Evolutionary conservation across 1,140 invertebrate genomes (phyloP), one percentile per base, ranked within the genome.

Genomic region (Bursaphelenchus mucronatus): DNA sequence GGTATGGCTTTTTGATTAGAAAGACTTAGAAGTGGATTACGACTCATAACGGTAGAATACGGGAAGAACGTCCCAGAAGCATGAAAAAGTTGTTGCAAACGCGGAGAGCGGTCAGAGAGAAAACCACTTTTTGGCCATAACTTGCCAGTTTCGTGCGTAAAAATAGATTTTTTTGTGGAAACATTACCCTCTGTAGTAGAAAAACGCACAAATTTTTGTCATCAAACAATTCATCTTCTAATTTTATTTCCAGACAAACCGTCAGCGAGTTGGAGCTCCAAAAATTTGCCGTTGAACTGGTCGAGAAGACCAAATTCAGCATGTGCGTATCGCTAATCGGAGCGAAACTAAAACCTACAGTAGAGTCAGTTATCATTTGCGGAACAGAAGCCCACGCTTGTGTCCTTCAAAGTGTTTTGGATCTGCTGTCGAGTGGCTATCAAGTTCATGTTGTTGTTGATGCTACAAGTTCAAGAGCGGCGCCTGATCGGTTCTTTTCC

Each of bases 371-470:
- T 44, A 86, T 94, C 19, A 80, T 94, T 0, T 90, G 90, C 84
- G 91, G 92, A 0, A 86, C 93, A 67, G 92, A 94, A 86, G 85
- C 89, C 0, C 92, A 95, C 76, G 88, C 91, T 5, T 94, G 91
- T 80, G 85, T 95, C 8, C 89, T 91, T 78, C 89, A 91, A 76
- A 92, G 91, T 0, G 89, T 88, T 0, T 86, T 92, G 47, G 89
- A 75, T 45, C 66, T 75, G 21, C 76, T 89, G 10, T 30, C 30
- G 30, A 30, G 30, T 30, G 86, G 86, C 30, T 86, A 85, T 63
- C 83, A 87, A 72, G 91, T 94, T 0, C 91, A 94, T 82, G 83
- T 92, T 39, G 85, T 92, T 9, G 91, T 90, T 19, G 92, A 94
- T 82, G 91, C 89, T 44, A 87, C 87, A 57, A 88, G 88, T 0